These are phyloP conservation scores for Hydraecia micacea DNA, from an alignment of 2,888 invertebrate genomes.

Conservation along the genomic window DNA sequence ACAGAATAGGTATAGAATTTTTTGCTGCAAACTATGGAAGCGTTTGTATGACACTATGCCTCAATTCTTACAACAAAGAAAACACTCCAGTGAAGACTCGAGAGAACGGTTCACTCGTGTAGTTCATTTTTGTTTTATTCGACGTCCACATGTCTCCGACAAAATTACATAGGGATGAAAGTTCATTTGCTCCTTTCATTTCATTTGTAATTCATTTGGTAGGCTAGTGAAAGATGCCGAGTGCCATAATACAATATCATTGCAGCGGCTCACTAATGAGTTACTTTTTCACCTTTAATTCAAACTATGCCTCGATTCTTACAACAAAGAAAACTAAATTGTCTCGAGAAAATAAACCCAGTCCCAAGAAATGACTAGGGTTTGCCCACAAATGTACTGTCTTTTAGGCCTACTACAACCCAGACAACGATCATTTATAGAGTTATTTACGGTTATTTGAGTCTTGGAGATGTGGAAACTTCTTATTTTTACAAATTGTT, in stretches of 20 bases:
- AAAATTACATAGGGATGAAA: not conserved
- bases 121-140: not conserved
- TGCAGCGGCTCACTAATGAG: not conserved
- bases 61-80: not conserved
- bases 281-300: not conserved
- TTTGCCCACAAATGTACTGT: slow-evolving; percentile 24
- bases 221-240: not conserved
- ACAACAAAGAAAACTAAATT: slow-evolving; percentile 23
- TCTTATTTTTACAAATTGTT: not conserved
- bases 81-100: not conserved
- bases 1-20: not conserved
- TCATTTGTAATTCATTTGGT: not conserved
- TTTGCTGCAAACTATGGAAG: not conserved
- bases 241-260: not conserved
- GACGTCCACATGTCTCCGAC: not conserved
- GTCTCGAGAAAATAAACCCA: slow-evolving; percentile 11
- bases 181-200: not conserved
- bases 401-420: slow-evolving; percentile 17
- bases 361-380: slow-evolving; percentile 34
- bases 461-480: not conserved
- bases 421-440: slow-evolving; percentile 30
- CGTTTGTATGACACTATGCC: not conserved
- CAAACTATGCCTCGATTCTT: not conserved
- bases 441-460: slow-evolving; percentile 37
- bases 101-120: not conserved